Evolutionary conservation across 2,797 vertebrate genomes (phyloP).

Genomic region (Sebastes iracundus): DNA sequence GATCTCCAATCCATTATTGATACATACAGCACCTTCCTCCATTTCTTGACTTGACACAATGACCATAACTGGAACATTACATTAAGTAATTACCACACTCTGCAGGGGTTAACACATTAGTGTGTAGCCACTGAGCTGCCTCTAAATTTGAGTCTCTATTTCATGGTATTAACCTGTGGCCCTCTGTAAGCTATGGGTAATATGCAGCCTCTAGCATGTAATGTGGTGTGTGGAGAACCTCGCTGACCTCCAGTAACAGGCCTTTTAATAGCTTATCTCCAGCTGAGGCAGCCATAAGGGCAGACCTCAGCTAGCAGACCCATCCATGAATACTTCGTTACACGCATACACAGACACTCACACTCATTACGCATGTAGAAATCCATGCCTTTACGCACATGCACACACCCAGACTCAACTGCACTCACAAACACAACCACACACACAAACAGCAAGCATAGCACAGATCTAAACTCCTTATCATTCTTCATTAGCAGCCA

Average conservation of each 20-base stretch:
- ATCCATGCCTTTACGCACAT: background rate
- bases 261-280: conserved; percentile 67
- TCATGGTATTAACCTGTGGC: conserved; percentile 72
- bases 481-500: conserved; percentile 5
- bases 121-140: conserved; percentile 34
- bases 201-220: conserved; percentile 66
- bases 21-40: background rate
- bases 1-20: conserved; percentile 11
- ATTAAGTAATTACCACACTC: conserved; percentile 59
- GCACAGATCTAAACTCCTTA: background rate
- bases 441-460: background rate
- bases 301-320: conserved; percentile 11
- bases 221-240: conserved; percentile 42
- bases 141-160: conserved; percentile 65
- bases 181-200: conserved; percentile 69
- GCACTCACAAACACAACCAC: background rate
- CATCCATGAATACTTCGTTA: conserved; percentile 17
- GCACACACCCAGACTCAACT: background rate
- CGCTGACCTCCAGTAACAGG: conserved; percentile 58
- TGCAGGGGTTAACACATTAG: conserved; percentile 63
- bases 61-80: conserved; percentile 43
- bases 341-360: background rate
- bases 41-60: conserved; percentile 32
- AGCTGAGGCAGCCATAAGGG: conserved; percentile 38
- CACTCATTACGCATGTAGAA: background rate